Evolutionary conservation across 2,888 invertebrate genomes (phyloP), one percentile per base, ranked within the genome.

Genomic region (Drosophila anomalata): DNA sequence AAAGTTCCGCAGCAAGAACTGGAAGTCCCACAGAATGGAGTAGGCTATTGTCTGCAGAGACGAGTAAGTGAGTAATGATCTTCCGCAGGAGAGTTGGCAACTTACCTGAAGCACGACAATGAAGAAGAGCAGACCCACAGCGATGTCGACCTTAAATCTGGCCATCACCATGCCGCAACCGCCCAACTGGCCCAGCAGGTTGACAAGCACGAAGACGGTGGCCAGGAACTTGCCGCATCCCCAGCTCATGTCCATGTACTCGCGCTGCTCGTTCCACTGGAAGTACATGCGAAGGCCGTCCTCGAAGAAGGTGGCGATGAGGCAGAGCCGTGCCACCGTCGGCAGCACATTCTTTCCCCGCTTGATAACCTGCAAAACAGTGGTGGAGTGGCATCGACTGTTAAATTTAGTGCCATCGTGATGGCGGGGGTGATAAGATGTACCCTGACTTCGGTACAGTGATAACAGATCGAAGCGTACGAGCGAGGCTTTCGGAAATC

Each of bases 251-350:
- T 98, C 96, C 97, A 99, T 99, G 92, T 98, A 99, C 91, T 98
- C 98, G 46, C 98, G 94, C 92, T 99, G 99, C 90, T 99, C 98
- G 58, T 95, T 95, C 99, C 99, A 99, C 92, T 99, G 99, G 90
- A 97, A 96, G 96, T 98, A 99, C 99, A 99, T 99, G 71, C 99
- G 95, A 68, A 99, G 94, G 1, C 99, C 99, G 93, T 99, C 99
- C 93, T 99, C 99, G 73, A 99, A 94, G 93, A 99, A 99, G 85
- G 99, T 99, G 85, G 98, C 98, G 90, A 99, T 98, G 69, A 99
- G 94, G 92, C 99, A 99, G 71, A 99, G 93, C 75, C 99, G 95
- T 12, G 99, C 99, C 83, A 98, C 94, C 78, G 98, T 98, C 26
- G 99, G 99, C 82, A 99, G 93, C 76, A 99, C 94, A 92, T 96